These are phyloP conservation scores for Drosophila albomicans DNA, from an alignment of 1,140 invertebrate genomes.

Conservation along the genomic window DNA sequence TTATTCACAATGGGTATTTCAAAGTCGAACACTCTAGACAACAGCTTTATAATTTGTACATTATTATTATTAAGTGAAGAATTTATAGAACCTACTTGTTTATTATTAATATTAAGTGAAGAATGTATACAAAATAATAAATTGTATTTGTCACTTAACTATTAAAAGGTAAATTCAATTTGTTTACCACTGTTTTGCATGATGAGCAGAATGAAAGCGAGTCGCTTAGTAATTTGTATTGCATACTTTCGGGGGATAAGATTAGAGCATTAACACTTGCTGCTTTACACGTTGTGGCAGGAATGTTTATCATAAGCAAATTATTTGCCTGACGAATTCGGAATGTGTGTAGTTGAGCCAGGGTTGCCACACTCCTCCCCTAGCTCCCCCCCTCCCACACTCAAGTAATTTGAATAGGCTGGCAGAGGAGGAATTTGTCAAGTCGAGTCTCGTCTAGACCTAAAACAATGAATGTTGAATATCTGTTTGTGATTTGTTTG, in stretches of 20 bases:
- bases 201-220: background rate
- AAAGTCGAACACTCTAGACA: too few relatives aligned
- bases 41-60: too few relatives aligned
- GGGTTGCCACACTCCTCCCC: background rate
- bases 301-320: slow-evolving; percentile 51
- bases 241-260: slow-evolving; percentile 40
- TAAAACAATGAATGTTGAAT: slow-evolving; percentile 77
- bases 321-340: slow-evolving; percentile 49
- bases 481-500: slow-evolving; percentile 82
- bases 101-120: too few relatives aligned
- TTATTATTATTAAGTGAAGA: too few relatives aligned
- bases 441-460: slow-evolving; percentile 70
- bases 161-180: too few relatives aligned
- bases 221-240: slow-evolving; percentile 19
- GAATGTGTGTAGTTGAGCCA: slow-evolving; percentile 37
- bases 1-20: too few relatives aligned
- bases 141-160: too few relatives aligned
- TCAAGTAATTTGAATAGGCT: slow-evolving; percentile 24
- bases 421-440: slow-evolving; percentile 31
- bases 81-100: too few relatives aligned
- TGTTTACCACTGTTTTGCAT: too few relatives aligned
- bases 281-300: slow-evolving; percentile 5
- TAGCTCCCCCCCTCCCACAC: too few relatives aligned
- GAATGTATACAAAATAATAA: too few relatives aligned
- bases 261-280: background rate